phyloP scores from a whole-genome alignment of 2,888 invertebrate genomes.

The Meteorus colon region DNA sequence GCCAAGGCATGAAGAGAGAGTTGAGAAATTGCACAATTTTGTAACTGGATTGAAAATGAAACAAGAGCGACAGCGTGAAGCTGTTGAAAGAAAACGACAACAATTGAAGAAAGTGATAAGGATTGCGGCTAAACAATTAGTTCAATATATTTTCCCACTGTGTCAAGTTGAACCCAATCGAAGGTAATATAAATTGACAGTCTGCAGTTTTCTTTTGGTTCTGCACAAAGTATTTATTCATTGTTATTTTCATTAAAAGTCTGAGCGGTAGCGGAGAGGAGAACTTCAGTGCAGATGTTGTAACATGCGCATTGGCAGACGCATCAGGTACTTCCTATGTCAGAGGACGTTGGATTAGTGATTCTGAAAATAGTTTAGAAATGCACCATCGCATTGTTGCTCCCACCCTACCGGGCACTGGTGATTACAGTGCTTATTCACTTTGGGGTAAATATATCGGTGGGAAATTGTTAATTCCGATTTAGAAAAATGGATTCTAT shows the following conservation, averaged over 20 bases:
- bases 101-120: constrained; percentile 77
- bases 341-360: constrained; percentile 85
- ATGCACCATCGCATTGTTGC: constrained; percentile 85
- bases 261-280: constrained; percentile 68
- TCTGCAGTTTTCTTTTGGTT: background rate
- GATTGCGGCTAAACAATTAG: constrained; percentile 78
- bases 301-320: constrained; percentile 77
- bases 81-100: constrained; percentile 75
- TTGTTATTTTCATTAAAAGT: constrained; percentile 50
- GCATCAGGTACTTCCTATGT: constrained; percentile 87
- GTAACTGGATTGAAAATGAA: constrained; percentile 75
- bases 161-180: constrained; percentile 74
- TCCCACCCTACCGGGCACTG: constrained; percentile 88
- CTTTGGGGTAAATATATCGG: constrained; percentile 80
- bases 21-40: constrained; percentile 77
- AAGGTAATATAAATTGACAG: constrained; percentile 68
- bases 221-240: constrained; percentile 30
- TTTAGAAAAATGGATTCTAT: constrained; percentile 72
- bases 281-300: constrained; percentile 64
- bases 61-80: constrained; percentile 74
- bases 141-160: constrained; percentile 83
- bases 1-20: constrained; percentile 79
- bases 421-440: constrained; percentile 86
- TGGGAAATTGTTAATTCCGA: constrained; percentile 38
- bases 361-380: constrained; percentile 81